Evolutionary conservation across 2,797 vertebrate genomes (phyloP), one percentile per base, ranked within the genome.

Genomic region (Spinus olivaceus): DNA sequence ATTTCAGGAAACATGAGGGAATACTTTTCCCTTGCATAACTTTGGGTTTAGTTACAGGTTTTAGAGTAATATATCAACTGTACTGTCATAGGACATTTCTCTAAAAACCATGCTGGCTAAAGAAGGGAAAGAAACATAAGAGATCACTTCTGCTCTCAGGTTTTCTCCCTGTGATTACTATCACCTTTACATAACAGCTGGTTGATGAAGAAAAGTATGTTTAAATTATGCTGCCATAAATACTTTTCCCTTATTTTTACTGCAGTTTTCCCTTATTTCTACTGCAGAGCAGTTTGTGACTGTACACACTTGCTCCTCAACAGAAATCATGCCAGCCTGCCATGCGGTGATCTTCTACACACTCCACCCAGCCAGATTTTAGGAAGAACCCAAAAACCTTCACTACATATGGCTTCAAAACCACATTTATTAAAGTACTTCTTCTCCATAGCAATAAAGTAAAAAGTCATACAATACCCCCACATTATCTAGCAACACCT

Each of bases 281-380:
- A 76, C 19, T 69, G 72, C 12, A 56, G 46, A 83, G 84, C 33
- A 46, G 30, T 42, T 77, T 81, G 46, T 50, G 46, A 87, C 8
- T 25, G 16, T 12, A 86, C 19, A 50, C 33, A 24, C 12, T 51
- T 61, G 28, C 53, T 94, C 91, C 60, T 70, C 41, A 73, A 57
- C 13, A 67, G 79, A 77, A 87, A 74, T 42, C 60, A 39, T 2
- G 39, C 8, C 35, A 50, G 32, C 22, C 27, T 35, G 32, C 25
- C 2, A 0, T 22, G 18, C 1, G 5, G 21, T 7, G 16, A 37
- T 70, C 41, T 67, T 57, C 42, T 33, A n/a, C 12, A 10, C 3
- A n/a, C 22, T 23, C 18, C 24, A 56, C 24, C 24, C 27, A 23
- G 7, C 6, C 56, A 54, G 28, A 56, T 60, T 63, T 70, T 20